Conservation (phyloP, 2,797 vertebrate species). For the Sebastes dallii region DNA sequence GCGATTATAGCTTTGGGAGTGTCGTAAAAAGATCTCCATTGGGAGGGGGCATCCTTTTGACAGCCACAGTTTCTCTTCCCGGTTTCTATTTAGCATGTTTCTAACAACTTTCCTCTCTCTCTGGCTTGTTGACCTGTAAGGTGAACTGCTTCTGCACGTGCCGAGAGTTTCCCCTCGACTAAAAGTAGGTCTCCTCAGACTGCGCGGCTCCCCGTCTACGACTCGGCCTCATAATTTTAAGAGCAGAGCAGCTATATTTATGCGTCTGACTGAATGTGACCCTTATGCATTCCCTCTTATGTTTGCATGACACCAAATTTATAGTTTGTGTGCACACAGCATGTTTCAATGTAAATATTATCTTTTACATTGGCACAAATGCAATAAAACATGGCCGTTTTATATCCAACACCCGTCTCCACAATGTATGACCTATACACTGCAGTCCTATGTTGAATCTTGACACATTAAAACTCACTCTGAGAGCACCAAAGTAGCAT, state of each 20-base stretch:
- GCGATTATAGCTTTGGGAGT: constrained; percentile 78
- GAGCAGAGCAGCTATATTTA: constrained; percentile 33
- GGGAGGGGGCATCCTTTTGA: constrained; percentile 56
- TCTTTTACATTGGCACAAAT: neutral
- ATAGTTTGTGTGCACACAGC: constrained; percentile 4
- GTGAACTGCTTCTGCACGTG: constrained; percentile 66
- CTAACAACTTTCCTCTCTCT: constrained; percentile 56
- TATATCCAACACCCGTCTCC: neutral
- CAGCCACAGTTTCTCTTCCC: constrained; percentile 59
- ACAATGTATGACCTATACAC: neutral
- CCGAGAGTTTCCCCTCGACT: constrained; percentile 49
- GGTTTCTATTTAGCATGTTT: constrained; percentile 66
- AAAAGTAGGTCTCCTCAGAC: constrained; percentile 59
- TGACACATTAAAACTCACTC: constrained; percentile 20
- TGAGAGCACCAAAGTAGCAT: constrained; percentile 24
- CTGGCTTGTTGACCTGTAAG: constrained; percentile 62
- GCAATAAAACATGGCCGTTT: constrained; percentile 7
- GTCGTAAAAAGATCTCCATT: constrained; percentile 76
- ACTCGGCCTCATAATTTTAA: constrained; percentile 30
- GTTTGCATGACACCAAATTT: constrained; percentile 27
- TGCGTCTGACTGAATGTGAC: constrained; percentile 23
- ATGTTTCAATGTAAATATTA: constrained; percentile 9
- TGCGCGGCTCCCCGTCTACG: constrained; percentile 49
- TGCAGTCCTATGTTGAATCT: neutral
- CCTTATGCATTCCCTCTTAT: constrained; percentile 3